A percentile compares a stretch with the other conserved stretches of the same genome.
Evolutionary conservation across 2,113 vertebrate genomes (phyloP).

Genomic region (Microtus pennsylvanicus): DNA sequence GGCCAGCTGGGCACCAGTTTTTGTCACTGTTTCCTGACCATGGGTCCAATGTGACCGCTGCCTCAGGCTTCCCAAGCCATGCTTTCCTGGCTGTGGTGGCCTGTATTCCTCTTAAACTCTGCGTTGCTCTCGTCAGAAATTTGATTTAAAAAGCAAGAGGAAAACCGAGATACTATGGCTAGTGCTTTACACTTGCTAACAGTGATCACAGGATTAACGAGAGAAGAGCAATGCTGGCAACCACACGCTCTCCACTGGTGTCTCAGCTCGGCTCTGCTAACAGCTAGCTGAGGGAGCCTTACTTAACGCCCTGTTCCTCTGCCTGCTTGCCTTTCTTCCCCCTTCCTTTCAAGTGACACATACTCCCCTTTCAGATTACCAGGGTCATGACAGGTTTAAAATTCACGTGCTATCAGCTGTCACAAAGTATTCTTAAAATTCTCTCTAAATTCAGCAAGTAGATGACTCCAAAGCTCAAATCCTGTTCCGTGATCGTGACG

Average conservation of each 20-base stretch:
- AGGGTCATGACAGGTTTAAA: not conserved
- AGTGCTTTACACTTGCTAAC: not conserved
- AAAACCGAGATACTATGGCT: not conserved
- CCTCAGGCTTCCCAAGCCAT: too few relatives aligned
- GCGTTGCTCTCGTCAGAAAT: not conserved
- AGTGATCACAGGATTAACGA: not conserved
- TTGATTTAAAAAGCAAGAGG: not conserved
- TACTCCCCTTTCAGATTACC: not conserved
- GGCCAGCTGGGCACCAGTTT: not conserved
- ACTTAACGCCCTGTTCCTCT: not conserved
- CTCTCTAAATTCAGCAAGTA: not conserved
- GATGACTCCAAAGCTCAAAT: not conserved
- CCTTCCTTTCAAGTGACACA: slow-evolving; percentile 20
- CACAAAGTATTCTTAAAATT: slow-evolving; percentile 1
- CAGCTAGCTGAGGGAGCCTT: not conserved
- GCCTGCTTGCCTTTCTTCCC: not conserved
- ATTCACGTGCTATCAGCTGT: not conserved
- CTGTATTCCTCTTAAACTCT: not conserved
- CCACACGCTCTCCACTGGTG: not conserved
- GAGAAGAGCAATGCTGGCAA: not conserved
- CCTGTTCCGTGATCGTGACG: not conserved
- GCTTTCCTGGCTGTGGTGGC: too few relatives aligned
- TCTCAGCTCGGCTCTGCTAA: not conserved
- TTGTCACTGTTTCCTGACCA: not conserved
- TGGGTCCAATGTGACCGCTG: not conserved